Evolutionary conservation across 2,888 invertebrate species (phyloP).

Genomic region (Epinotia ramella): DNA sequence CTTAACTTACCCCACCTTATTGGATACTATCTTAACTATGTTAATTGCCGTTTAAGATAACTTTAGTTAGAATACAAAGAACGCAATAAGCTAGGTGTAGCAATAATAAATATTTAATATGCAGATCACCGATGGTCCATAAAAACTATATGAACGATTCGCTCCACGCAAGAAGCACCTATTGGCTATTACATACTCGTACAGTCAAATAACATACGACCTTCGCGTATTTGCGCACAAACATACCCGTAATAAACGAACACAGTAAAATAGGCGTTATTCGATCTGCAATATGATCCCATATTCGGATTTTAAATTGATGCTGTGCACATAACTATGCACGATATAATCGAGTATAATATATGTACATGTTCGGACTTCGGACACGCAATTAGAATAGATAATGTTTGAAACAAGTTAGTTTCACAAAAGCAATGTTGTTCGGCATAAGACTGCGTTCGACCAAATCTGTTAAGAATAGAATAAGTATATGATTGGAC

Average conservation of each 20-base stretch:
- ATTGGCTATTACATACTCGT: slow-evolving; percentile 5
- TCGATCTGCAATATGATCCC: background rate
- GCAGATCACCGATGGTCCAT: slow-evolving; percentile 25
- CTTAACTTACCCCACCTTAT: no score
- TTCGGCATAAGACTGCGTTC: no score
- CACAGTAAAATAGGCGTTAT: slow-evolving; percentile 17
- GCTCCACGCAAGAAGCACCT: slow-evolving; percentile 30
- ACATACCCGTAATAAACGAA: background rate
- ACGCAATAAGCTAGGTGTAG: slow-evolving; percentile 3
- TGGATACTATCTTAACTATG: no score
- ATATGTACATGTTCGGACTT: background rate
- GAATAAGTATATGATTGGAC: no score
- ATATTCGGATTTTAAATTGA: slow-evolving; percentile 16
- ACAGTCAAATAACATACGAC: slow-evolving; percentile 33
- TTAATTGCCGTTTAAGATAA: background rate
- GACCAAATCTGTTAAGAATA: no score
- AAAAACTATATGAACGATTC: slow-evolving; percentile 33
- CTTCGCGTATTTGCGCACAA: slow-evolving; percentile 40
- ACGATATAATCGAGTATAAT: background rate
- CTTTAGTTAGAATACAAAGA: background rate
- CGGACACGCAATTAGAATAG: background rate
- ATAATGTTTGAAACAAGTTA: background rate
- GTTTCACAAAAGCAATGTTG: background rate
- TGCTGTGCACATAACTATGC: slow-evolving; percentile 13
- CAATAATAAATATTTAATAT: slow-evolving; percentile 32